These are phyloP conservation scores for Tetranychus piercei DNA, from an alignment of 2,888 invertebrate species.

Conservation along the genomic window DNA sequence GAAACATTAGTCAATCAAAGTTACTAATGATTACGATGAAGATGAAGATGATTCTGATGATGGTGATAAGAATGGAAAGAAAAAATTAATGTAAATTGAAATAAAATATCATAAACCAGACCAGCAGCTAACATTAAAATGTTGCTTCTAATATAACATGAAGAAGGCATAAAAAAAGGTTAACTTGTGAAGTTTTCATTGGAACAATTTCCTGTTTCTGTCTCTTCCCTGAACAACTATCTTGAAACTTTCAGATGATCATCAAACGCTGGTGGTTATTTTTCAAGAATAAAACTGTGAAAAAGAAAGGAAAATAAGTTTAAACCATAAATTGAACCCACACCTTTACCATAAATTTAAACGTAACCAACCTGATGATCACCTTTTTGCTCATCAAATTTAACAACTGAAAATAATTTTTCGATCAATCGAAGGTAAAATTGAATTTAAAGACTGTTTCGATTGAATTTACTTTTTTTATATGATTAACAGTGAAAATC, in stretches of 20 bases:
- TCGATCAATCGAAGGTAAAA: background rate
- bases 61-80: background rate
- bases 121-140: background rate
- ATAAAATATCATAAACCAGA: background rate
- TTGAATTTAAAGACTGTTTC: too few relatives aligned
- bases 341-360: background rate
- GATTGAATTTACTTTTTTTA: too few relatives aligned
- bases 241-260: background rate
- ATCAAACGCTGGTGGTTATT: background rate
- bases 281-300: background rate
- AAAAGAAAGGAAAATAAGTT: background rate
- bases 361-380: background rate
- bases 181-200: background rate
- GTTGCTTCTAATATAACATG: background rate
- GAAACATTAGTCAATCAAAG: conserved; percentile 12
- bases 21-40: background rate
- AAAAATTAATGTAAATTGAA: conserved; percentile 9
- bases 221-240: background rate
- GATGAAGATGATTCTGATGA: background rate
- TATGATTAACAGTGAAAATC: too few relatives aligned
- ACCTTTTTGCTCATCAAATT: background rate
- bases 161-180: background rate
- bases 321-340: background rate
- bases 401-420: background rate
- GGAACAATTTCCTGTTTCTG: background rate